These are phyloP conservation scores for Blastobasis adustella DNA, from an alignment of 2,888 invertebrate species.

Conservation along the genomic window DNA sequence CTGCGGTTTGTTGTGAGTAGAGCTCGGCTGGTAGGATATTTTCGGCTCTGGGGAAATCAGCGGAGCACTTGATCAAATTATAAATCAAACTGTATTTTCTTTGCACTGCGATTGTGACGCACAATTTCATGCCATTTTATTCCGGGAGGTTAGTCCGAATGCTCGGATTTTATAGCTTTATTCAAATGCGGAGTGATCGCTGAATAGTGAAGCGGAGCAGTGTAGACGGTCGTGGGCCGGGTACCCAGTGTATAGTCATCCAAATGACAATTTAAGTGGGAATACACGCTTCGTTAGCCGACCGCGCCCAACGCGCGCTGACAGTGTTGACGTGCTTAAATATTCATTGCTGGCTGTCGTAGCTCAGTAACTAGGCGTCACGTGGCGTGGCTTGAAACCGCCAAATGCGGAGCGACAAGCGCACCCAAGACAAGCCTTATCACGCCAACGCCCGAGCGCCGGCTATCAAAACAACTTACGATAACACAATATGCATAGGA, in stretches of 20 bases:
- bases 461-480: too few relatives aligned
- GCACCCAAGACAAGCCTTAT: not conserved
- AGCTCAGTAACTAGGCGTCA: slow-evolving; percentile 17
- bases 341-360: slow-evolving; percentile 35
- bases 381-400: slow-evolving; percentile 26
- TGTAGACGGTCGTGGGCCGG: too few relatives aligned
- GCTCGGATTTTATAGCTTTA: too few relatives aligned
- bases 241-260: not conserved
- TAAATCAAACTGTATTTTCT: not conserved
- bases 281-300: slow-evolving; percentile 22
- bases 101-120: not conserved
- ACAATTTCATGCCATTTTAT: too few relatives aligned
- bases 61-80: slow-evolving; percentile 1
- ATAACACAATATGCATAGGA: too few relatives aligned
- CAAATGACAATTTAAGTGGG: slow-evolving; percentile 29
- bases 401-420: slow-evolving; percentile 2
- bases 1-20: slow-evolving; percentile 6
- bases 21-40: slow-evolving; percentile 2
- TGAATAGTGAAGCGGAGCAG: too few relatives aligned
- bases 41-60: slow-evolving; percentile 11
- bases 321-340: slow-evolving; percentile 35
- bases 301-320: slow-evolving; percentile 19
- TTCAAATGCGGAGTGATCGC: too few relatives aligned
- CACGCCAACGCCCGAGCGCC: not conserved
- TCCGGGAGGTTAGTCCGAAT: too few relatives aligned